Evolutionary conservation across 1,140 invertebrate genomes (phyloP), one percentile per base, ranked within the genome.

Genomic region (Papilio polyxenes): DNA sequence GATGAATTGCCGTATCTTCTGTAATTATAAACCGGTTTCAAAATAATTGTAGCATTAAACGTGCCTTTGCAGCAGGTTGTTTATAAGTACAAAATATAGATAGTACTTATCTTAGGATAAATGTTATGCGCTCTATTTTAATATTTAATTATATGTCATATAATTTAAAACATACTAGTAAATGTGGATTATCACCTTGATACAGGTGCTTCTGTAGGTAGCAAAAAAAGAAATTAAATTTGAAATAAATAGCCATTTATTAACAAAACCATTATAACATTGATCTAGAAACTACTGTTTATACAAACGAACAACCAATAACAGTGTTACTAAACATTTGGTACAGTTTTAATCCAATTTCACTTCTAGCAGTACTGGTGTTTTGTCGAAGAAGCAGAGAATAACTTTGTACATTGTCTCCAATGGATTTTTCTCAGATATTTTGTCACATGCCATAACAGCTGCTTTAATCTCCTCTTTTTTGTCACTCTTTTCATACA

Each of bases 401-500:
- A 80, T 40, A 10, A 20, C 59, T 69, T 80, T 48, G 8, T 80
- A 80, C 78, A 80, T 80, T 2, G 78, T 80, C 20, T 80, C 78
- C n/a, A 69, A 17, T 17, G 78, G 59, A 49, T 69, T 80, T 20
- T 80, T 65, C 31, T 23, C 78, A 13, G 17, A 3, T 65, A 80
- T 80, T 40, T 69, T 69, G n/a, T 80, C 48, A 40, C 78, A 80
- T 31, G 31, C 78, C 1, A 13, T 13, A 10, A 62, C 20, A 15
- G n/a, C 59, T 13, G 37, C 48, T 80, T 20, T 49, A 17, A 80
- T 48, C 7, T 80, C 17, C 23, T 65, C 59, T 20, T 86, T 82
- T 51, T 86, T 82, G 10, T 88, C n/a, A 15, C n/a, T 80, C 9
- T 83, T 81, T 31, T 72, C 53, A 48, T 79, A 80, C 13, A 80